Evolutionary conservation across 2,113 vertebrate species (phyloP), one percentile per base, ranked within the genome.

Genomic region (Dunckerocampus dactyliophorus): DNA sequence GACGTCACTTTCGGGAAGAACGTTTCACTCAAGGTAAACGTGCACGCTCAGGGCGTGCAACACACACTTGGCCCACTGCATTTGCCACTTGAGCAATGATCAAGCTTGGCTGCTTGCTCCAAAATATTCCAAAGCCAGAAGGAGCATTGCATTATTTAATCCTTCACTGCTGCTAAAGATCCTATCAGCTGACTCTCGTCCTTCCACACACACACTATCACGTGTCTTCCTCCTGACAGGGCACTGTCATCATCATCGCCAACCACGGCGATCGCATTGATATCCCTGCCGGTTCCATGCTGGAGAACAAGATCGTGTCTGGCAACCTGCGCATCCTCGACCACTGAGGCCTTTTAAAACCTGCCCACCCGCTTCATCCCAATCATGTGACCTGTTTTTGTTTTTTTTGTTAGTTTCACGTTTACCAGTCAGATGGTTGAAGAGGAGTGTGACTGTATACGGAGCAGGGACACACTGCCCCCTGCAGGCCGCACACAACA

Each of bases 241-340:
- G 97, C 85, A 99, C 97, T 0, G 97, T 99, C 69, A 99, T 99
- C 89, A 97, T 98, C 80, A 98, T 99, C 17, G 97, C 97, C 72
- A 98, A 99, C 74, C 97, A 99, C 0, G 97, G 97, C 0, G 97
- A 99, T 87, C 90, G 97, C 73, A 99, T 99, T 43, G 97, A 99
- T 77, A 99, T 99, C 76, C 96, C 97, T 0, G 94, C 95, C 1
- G 97, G 97, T 69, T 95, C 97, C 37, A 86, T 98, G 79, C 87
- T 99, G 82, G 97, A 99, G 79, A 99, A 99, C 88, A 99, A 98
- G 85, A 99, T 99, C 0, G 96, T 99, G 4, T 99, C 96, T 5
- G 97, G 97, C 62, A 99, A 99, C 76, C 94, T 99, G 39, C 94
- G 96, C 69, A 99, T 98, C 86, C 88, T 99, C 87, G 96, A 98